Percentiles rank a stretch among this genome's conserved stretches.
Evolutionary conservation across 23 tunicate genomes (phyloP).

Genomic region (Aplidium turbinatum): DNA sequence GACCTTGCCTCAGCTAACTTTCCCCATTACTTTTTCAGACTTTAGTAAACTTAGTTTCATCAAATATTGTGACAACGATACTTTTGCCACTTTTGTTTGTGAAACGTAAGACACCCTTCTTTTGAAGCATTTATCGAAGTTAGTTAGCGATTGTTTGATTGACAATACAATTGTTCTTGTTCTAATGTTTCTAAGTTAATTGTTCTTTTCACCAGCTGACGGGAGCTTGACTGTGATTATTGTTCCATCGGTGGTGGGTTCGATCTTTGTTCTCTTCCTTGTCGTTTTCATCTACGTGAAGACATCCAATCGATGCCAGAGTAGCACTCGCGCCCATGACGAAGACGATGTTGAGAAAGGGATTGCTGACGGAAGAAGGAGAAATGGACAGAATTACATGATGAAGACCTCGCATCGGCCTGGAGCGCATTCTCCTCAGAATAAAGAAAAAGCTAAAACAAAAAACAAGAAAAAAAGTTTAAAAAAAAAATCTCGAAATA

Average conservation of each 20-base stretch:
- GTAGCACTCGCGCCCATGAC: slow-evolving; percentile 47
- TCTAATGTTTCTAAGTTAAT: not conserved
- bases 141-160: too few species aligned
- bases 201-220: slow-evolving; percentile 51
- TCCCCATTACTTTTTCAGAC: too few species aligned
- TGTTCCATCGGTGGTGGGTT: slow-evolving; percentile 62
- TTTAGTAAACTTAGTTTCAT: too few species aligned
- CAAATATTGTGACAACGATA: too few species aligned
- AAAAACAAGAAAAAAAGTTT: not conserved
- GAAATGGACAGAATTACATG: slow-evolving; percentile 1
- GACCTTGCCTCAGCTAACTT: too few species aligned
- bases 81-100: too few species aligned
- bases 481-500: slow-evolving; percentile 10
- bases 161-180: too few species aligned
- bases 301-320: slow-evolving; percentile 54
- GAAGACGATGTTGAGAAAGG: slow-evolving; percentile 41
- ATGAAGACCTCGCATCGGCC: slow-evolving; percentile 10
- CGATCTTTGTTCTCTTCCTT: slow-evolving; percentile 41
- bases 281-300: slow-evolving; percentile 46
- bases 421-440: too few species aligned
- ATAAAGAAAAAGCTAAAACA: not conserved
- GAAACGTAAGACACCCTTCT: too few species aligned
- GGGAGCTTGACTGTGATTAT: slow-evolving; percentile 64
- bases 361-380: not conserved
- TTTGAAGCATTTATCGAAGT: too few species aligned